Evolutionary conservation across 2,888 invertebrate genomes (phyloP), one percentile per base, ranked within the genome.

Genomic region (Hydrotaea diabolus): DNA sequence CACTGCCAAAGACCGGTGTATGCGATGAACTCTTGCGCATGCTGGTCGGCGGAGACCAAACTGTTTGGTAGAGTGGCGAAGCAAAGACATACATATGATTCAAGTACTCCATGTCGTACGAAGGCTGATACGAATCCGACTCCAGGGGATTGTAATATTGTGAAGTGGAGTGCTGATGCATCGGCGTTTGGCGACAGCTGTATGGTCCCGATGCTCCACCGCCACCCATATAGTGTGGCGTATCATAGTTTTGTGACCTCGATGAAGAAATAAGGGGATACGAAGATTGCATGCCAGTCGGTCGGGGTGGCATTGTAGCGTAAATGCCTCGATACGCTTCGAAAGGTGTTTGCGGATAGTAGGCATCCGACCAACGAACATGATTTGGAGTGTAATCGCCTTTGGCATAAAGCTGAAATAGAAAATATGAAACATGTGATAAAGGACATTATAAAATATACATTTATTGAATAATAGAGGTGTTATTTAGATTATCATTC

Each of bases 331-430:
- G 89, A 89, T 94, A 94, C 9, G 94, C 93, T 91, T 94, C 94
- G 88, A 94, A 94, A 9, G 94, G 94, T 13, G 94, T 94, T 78
- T 92, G 92, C n/a, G 94, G 94, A 89, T 93, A 94, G 90, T 94
- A 93, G 39, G 94, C 94, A 89, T 95, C 95, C 87, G 94, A 94
- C 95, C 95, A 95, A 59, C 94, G 92, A 80, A 94, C 94, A 90
- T 95, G 94, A 89, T 94, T 92, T 2, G 93, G 93, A 13, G 95
- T 95, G 89, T 94, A 95, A 88, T 95, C 95, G 0, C 94, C 94
- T 89, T 95, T 95, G 86, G 94, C 93, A 89, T 94, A 95, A 85
- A 95, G 90, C 92, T 92, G 64, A 7, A 57, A 64, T 17, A 59
- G 13, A 15, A 62, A 69, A 57, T 69, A 49, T 19, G 23, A 76